phyloP scores from a whole-genome alignment of 2,113 vertebrate species.

The Tyrannus savana region DNA sequence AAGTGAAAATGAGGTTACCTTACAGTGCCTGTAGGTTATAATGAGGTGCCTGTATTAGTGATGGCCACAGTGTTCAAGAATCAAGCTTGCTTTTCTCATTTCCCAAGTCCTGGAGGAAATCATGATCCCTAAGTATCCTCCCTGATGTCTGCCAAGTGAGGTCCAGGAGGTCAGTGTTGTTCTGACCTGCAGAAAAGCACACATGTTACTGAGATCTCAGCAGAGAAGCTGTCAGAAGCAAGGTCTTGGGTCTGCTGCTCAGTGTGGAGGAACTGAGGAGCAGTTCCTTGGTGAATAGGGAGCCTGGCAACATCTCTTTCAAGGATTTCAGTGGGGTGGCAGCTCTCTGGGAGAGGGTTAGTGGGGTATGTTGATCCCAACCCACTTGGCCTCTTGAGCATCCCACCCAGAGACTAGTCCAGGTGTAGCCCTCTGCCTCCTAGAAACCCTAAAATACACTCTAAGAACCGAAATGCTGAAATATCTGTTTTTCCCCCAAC shows the following conservation, averaged over 20 bases:
- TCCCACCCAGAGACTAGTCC: fast-evolving
- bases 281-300: neutral
- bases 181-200: neutral
- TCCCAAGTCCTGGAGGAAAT: neutral
- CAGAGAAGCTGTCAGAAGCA: neutral
- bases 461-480: neutral
- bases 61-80: neutral
- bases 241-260: neutral
- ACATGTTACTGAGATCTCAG: too few species aligned
- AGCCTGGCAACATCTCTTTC: fast-evolving
- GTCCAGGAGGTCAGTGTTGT: neutral
- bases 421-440: neutral
- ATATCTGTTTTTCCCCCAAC: fast-evolving
- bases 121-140: neutral
- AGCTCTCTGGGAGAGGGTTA: fast-evolving
- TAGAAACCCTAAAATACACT: neutral
- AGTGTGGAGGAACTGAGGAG: neutral
- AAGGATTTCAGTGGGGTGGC: neutral
- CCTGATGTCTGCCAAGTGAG: neutral
- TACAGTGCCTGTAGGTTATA: neutral
- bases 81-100: neutral
- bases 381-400: neutral
- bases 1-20: neutral
- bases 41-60: neutral
- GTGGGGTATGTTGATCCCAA: neutral